Evolutionary conservation across 2,113 vertebrate genomes (phyloP).

Genomic region (Amia ocellicauda): DNA sequence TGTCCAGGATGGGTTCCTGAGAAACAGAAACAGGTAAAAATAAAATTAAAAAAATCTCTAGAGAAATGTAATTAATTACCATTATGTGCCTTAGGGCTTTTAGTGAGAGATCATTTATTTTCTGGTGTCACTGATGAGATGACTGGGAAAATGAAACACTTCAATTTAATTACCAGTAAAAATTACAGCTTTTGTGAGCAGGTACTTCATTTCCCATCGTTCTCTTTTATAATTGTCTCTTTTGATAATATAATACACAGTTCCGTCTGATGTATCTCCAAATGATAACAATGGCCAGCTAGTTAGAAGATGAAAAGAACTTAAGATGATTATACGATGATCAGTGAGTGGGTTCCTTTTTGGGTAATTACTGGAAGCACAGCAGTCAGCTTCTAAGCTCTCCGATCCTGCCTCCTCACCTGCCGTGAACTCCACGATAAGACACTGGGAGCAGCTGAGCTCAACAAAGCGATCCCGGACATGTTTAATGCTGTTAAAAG

Average conservation of each 20-base stretch:
- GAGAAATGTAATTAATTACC: constrained; percentile 65
- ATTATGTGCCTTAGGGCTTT: constrained; percentile 59
- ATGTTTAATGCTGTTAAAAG: no score
- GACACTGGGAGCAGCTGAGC: no score
- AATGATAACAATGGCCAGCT: constrained; percentile 47
- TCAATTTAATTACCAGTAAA: constrained; percentile 64
- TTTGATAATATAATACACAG: constrained; percentile 55
- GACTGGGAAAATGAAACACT: constrained; percentile 72
- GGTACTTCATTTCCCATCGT: constrained; percentile 57
- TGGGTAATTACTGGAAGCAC: constrained; percentile 2
- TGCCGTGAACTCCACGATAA: not conserved
- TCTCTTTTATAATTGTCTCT: constrained; percentile 59
- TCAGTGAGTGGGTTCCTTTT: constrained; percentile 11
- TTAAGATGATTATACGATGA: constrained; percentile 39
- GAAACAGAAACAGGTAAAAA: constrained; percentile 40
- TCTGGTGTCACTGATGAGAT: constrained; percentile 65
- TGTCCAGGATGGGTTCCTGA: constrained; percentile 44
- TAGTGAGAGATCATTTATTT: constrained; percentile 62
- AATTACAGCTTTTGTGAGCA: constrained; percentile 52
- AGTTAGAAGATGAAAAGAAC: constrained; percentile 42
- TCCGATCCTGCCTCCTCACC: not conserved
- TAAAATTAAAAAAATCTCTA: constrained; percentile 47
- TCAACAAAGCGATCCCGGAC: no score
- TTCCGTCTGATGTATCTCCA: constrained; percentile 49
- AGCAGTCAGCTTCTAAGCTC: not conserved